Base-by-base conservation (phyloP, 2,888 invertebrate species). In the Chrysotoxum bicinctum region DNA sequence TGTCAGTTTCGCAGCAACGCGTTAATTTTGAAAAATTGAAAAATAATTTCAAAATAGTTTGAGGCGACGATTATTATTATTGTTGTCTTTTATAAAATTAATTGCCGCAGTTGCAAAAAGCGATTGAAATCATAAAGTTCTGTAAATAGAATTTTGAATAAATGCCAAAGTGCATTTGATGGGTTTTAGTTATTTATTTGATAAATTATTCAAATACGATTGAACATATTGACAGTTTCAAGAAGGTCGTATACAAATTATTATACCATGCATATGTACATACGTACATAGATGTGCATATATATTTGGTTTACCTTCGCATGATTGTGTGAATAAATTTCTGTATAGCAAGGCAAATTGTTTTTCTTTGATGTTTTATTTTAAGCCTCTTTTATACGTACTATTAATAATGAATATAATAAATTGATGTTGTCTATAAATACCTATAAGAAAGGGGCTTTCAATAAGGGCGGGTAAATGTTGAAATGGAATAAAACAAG, bases 61-160 rank as follows among this genome's bases (percentile, higher is more conserved):
- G n/a, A 14, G 16, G 43, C 16, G 21, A 72, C 23, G 21, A 14
- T 35, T 16, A 58, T 37, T 21, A 21, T 14, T 40, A 10, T 68
- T 45, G 50, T 37, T 60, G 21, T 50, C 50, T 14, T 19, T 64
- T 48, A 77, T 69, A 62, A 78, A 74, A 70, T 75, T 79, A 73
- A 84, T 84, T 79, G 40, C 75, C 30, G 72, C 70, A 75, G 58
- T 79, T 79, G 74, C 56, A 58, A 37, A 64, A 52, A 66, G 16
- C 72, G 66, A 58, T 45, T 72, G 26, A 45, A 52, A 66, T 19
- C 26, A 77, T 82, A 82, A 82, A 68, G 14, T 19, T 35, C 48
- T 52, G 9, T 43, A 54, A 70, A 75, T 78, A 77, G 74, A n/a
- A 56, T 45, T 79, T 68, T 83, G 79, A 75, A 9, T 40, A 23